Conservation (phyloP, 2,113 vertebrate genomes). For the Stegastes partitus region DNA sequence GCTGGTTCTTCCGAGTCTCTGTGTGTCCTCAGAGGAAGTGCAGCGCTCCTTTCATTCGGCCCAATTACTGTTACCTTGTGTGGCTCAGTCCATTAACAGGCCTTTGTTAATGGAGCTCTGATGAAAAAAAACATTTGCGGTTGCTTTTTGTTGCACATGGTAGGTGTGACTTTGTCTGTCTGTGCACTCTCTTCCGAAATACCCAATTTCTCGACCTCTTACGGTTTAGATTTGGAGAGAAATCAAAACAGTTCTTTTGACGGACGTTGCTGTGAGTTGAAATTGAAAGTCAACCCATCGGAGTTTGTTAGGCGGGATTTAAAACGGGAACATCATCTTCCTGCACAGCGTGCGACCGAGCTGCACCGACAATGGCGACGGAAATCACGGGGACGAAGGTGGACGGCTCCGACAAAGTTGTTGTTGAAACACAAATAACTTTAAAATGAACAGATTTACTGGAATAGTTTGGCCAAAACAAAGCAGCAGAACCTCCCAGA, state of each 20-base stretch:
- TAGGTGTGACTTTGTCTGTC: background rate
- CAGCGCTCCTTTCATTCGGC: background rate
- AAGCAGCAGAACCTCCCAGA: too few relatives aligned
- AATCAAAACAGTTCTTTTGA: too few relatives aligned
- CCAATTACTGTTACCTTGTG: constrained; percentile 2
- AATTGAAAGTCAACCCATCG: too few relatives aligned
- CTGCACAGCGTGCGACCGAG: too few relatives aligned
- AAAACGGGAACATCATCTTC: too few relatives aligned
- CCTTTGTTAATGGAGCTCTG: constrained; percentile 1
- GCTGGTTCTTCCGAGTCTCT: constrained; percentile 13
- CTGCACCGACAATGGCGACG: too few relatives aligned
- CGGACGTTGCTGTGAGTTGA: too few relatives aligned
- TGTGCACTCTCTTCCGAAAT: background rate
- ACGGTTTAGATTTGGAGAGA: too few relatives aligned
- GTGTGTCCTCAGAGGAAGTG: constrained; percentile 22
- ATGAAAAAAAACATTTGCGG: background rate
- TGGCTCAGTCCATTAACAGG: constrained; percentile 8
- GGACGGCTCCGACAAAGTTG: background rate
- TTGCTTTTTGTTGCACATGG: background rate
- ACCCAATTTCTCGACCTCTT: too few relatives aligned
- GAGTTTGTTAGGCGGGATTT: too few relatives aligned
- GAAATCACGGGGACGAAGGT: background rate
- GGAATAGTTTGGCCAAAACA: too few relatives aligned
- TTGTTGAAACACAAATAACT: background rate
- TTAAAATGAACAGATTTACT: too few relatives aligned